These are phyloP conservation scores for Scarus forsteni DNA, from an alignment of 2,797 vertebrate species.

Conservation along the genomic window DNA sequence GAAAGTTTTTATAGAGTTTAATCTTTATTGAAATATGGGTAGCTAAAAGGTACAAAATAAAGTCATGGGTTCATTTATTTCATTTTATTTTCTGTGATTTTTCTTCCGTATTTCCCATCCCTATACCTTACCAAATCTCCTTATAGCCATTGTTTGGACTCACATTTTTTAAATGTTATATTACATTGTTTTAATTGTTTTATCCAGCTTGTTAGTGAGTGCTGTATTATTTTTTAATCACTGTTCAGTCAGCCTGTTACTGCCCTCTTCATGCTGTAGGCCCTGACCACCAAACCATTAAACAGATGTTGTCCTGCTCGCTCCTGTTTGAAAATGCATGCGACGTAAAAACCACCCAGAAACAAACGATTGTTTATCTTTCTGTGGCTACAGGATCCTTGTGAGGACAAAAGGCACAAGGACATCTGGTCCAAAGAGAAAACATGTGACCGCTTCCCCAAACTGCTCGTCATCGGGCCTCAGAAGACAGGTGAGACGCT, in stretches of 20 bases:
- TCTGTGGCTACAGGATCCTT: slow-evolving; percentile 90
- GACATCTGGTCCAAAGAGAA: slow-evolving; percentile 99
- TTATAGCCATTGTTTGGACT: too few relatives aligned
- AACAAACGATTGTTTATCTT: slow-evolving; percentile 55
- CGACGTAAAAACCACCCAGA: background rate
- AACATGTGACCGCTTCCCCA: slow-evolving; percentile 98
- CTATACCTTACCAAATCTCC: too few relatives aligned
- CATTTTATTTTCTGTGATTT: too few relatives aligned
- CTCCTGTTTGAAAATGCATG: background rate
- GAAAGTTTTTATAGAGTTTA: too few relatives aligned
- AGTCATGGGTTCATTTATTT: too few relatives aligned
- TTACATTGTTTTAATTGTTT: too few relatives aligned
- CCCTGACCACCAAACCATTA: background rate
- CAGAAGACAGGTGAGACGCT: slow-evolving; percentile 94
- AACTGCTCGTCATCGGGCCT: slow-evolving; percentile 97
- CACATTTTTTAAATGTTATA: too few relatives aligned
- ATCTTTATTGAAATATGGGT: too few relatives aligned
- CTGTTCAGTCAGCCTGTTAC: background rate
- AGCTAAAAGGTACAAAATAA: too few relatives aligned
- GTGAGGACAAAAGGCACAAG: slow-evolving; percentile 99
- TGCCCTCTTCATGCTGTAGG: background rate
- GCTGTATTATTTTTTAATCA: slow-evolving; percentile 1
- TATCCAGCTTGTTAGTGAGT: background rate
- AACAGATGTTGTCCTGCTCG: background rate
- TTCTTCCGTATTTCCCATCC: too few relatives aligned